Base-by-base conservation (phyloP, 1,140 invertebrate genomes). In the Stenopsyche tienmushanensis region DNA sequence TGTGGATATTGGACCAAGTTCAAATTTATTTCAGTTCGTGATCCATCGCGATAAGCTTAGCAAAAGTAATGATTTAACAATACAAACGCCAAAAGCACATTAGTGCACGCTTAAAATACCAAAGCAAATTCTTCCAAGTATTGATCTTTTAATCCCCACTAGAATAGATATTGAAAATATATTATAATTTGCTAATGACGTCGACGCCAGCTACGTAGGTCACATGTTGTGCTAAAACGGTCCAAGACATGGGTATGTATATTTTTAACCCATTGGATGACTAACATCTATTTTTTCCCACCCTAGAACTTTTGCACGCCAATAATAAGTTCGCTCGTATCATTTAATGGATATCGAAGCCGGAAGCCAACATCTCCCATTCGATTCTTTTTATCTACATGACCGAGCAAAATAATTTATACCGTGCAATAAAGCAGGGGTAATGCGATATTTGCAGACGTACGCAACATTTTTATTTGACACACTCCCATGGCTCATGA, bases 321-420 rank as follows among this genome's bases (percentile, higher is more conserved):
- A 34, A 34, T 7, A 34, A 34, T 7, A 34, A 7, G 13, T 34
- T 7, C 5, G 13, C 5, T 13, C 29, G 29, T 34, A 34, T 34
- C 29, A 13, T 5, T 7, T 34, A 34, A 34, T 34, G 47, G 21
- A n/a, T 20, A 20, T 50, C 5, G 21, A 18, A 21, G 2, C 39
- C 54, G 54, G 54, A 57, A 57, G 18, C 54, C 10, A n/a, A n/a
- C n/a, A n/a, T n/a, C n/a, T n/a, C 5, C 13, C 29, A 41, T 42
- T 57, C 39, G 20, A 10, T 41, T 57, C 54, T 39, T 7, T 57
- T 41, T 3, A 50, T 18, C 54, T 34, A 29, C 54, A 42, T 57
- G 54, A 57, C 54, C 54, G 54, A 57, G 26, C 54, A 23, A 23
- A 57, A 57, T 57, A 57, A 57, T 57, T 57, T 8, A 13, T 34